Evolutionary conservation across 53 echinoderm and acorn worm genomes (phyloP).

Genomic region (Temnopleurus reevesii): DNA sequence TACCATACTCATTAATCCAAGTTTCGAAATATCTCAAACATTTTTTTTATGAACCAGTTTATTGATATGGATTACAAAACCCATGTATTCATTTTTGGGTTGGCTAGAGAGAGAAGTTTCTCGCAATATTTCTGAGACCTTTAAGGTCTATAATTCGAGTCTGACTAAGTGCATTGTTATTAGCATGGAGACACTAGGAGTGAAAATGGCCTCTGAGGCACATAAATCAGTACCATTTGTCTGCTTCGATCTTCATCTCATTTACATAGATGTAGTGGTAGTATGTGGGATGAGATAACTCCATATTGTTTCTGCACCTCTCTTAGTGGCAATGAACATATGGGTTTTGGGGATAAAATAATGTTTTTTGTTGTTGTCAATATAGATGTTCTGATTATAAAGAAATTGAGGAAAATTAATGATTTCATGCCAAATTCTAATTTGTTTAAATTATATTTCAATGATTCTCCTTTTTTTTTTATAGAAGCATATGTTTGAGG

Average conservation of each 20-base stretch:
- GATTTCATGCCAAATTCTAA: no score
- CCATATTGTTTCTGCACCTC: not conserved
- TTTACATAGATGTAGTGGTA: not conserved
- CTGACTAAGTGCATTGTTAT: not conserved
- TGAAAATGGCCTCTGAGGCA: not conserved
- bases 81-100: no score
- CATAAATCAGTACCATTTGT: not conserved
- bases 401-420: no score
- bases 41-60: no score
- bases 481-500: no score
- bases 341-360: not conserved
- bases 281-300: not conserved
- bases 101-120: no score
- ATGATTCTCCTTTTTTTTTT: no score
- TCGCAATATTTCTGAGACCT: not conserved
- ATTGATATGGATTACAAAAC: no score
- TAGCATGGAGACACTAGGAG: not conserved
- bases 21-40: no score
- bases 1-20: no score
- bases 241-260: not conserved
- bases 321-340: not conserved
- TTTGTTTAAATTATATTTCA: no score
- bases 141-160: not conserved
- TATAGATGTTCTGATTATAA: slow-evolving; percentile 72
- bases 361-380: slow-evolving; percentile 29